Evolutionary conservation across 2,888 invertebrate species (phyloP).

Genomic region (Drosophila parthenogenetica): DNA sequence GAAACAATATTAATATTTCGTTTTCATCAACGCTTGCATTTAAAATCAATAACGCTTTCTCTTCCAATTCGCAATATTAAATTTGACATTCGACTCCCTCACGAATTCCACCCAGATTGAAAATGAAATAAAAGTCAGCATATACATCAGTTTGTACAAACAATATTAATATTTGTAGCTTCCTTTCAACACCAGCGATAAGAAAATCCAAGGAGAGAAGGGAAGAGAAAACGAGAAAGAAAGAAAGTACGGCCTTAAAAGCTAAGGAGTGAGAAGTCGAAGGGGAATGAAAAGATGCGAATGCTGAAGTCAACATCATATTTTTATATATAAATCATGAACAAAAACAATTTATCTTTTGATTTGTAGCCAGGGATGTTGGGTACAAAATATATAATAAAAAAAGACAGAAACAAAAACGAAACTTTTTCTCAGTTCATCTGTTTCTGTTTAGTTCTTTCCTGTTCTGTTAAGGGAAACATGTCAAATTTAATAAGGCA

Average conservation of each 20-base stretch:
- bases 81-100: conserved; percentile 52
- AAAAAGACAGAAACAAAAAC: conserved; percentile 40
- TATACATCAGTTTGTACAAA: conserved; percentile 48
- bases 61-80: conserved; percentile 51
- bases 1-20: conserved; percentile 19
- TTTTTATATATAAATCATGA: conserved; percentile 77
- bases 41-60: conserved; percentile 37
- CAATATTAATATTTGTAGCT: conserved; percentile 75
- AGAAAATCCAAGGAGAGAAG: conserved; percentile 37
- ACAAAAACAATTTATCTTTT: conserved; percentile 80
- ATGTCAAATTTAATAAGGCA: conserved; percentile 77
- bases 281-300: conserved; percentile 10
- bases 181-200: conserved; percentile 57
- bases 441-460: conserved; percentile 32
- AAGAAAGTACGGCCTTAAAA: conserved; percentile 28
- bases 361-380: conserved; percentile 73
- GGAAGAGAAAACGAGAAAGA: too few species aligned
- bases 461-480: conserved; percentile 39
- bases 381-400: conserved; percentile 37
- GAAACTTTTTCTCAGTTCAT: conserved; percentile 54
- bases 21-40: conserved; percentile 7
- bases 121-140: conserved; percentile 54
- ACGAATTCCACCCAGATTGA: conserved; percentile 22
- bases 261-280: not conserved
- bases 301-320: conserved; percentile 51